Percentiles rank a stretch among this genome's conserved stretches.
phyloP scores from a whole-genome alignment of 1,140 invertebrate genomes.

The Drosophila hydei region DNA sequence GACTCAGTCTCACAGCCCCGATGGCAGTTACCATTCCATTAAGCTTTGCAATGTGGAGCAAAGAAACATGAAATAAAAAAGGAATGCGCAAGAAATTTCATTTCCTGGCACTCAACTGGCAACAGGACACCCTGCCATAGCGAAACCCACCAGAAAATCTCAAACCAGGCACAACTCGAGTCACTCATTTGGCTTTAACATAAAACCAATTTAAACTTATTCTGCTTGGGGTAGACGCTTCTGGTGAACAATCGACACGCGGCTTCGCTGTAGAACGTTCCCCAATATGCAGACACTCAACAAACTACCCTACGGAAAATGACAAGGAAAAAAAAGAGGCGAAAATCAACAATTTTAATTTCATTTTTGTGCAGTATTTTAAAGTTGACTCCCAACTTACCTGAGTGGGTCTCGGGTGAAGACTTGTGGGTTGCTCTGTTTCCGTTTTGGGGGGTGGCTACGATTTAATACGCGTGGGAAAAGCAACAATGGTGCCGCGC shows the following conservation, averaged over 20 bases:
- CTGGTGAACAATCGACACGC: constrained; percentile 39
- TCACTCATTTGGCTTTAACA: constrained; percentile 81
- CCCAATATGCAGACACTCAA: constrained; percentile 69
- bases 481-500: constrained; percentile 63
- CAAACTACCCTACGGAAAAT: constrained; percentile 52
- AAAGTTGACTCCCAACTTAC: constrained; percentile 63
- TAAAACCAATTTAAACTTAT: constrained; percentile 81
- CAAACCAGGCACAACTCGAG: constrained; percentile 36
- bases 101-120: constrained; percentile 71
- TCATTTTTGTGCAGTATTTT: constrained; percentile 72
- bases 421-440: neutral
- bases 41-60: constrained; percentile 25
- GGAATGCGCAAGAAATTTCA: constrained; percentile 78
- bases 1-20: constrained; percentile 14
- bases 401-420: constrained; percentile 3
- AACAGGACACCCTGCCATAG: constrained; percentile 16
- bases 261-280: constrained; percentile 58
- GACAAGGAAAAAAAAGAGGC: constrained; percentile 28
- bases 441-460: constrained; percentile 24
- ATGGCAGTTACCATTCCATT: constrained; percentile 45
- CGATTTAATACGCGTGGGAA: constrained; percentile 79
- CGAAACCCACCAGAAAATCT: neutral
- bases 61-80: constrained; percentile 58
- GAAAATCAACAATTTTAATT: constrained; percentile 74
- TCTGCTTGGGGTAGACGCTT: constrained; percentile 42